phyloP scores from a whole-genome alignment of 2,797 vertebrate species.

The Molossus alvarezi region DNA sequence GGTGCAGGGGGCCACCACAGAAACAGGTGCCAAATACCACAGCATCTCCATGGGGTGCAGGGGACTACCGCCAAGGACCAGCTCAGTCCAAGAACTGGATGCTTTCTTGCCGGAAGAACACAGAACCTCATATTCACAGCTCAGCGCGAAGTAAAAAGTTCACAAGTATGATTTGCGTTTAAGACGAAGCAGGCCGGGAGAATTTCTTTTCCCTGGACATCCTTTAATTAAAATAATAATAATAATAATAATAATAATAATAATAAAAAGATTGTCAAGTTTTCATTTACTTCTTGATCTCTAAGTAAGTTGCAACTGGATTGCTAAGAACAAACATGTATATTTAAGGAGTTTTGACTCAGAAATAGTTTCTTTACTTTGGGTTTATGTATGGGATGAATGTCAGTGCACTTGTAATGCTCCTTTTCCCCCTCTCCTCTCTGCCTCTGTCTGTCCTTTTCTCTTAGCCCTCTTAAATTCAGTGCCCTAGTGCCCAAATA shows the following conservation, averaged over 20 bases:
- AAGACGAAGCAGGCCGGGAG: background rate
- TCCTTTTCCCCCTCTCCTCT: background rate
- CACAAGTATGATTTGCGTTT: background rate
- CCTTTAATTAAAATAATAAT: background rate
- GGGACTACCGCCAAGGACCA: background rate
- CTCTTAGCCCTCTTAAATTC: background rate
- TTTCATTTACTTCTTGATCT: conserved; percentile 21
- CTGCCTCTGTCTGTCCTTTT: background rate
- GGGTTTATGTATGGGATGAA: background rate
- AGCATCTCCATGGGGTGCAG: background rate
- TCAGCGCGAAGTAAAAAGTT: conserved; percentile 30
- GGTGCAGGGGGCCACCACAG: conserved; percentile 48
- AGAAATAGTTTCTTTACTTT: background rate
- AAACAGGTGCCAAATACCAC: conserved; percentile 52
- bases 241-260: background rate
- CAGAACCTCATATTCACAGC: conserved; percentile 50
- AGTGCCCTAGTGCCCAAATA: background rate
- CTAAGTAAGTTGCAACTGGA: conserved; percentile 1
- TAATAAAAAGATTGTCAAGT: background rate
- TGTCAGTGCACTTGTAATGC: background rate
- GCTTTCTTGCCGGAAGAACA: conserved; percentile 13
- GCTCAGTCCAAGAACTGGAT: background rate
- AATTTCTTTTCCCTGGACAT: background rate
- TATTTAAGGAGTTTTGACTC: conserved; percentile 24
- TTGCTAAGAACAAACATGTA: conserved; percentile 9